Percentiles rank a stretch among this genome's conserved stretches.
Conservation (phyloP, 2,797 vertebrate genomes). For the Antrozous pallidus region DNA sequence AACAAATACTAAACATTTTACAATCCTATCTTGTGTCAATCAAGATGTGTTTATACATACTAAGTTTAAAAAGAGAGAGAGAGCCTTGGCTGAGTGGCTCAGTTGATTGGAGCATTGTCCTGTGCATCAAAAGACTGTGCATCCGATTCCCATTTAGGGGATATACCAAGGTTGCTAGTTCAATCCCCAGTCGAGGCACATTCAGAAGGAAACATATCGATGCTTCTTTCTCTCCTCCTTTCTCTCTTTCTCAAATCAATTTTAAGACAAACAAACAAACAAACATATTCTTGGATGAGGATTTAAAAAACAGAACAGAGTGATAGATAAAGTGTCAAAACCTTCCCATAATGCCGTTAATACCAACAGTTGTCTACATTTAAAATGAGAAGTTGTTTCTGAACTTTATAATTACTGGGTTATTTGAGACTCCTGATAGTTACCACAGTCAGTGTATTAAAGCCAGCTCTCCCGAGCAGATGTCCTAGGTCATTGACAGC, state of each 20-base stretch:
- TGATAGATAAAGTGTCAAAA: not conserved
- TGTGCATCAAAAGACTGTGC: not conserved
- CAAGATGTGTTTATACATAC: not conserved
- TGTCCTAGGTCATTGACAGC: conserved; percentile 92
- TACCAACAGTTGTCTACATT: not conserved
- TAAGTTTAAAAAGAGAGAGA: not conserved
- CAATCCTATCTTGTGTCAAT: not conserved
- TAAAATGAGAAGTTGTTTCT: conserved; percentile 26
- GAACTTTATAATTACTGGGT: not conserved
- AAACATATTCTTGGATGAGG: not conserved
- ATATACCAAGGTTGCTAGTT: not conserved
- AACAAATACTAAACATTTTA: conserved; percentile 30
- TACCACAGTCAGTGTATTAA: conserved; percentile 96
- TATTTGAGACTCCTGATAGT: conserved; percentile 60
- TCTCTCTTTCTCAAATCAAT: not conserved
- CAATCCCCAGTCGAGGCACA: not conserved
- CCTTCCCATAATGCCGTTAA: not conserved
- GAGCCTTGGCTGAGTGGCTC: not conserved
- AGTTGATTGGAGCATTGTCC: not conserved
- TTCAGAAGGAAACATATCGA: not conserved
- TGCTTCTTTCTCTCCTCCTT: not conserved
- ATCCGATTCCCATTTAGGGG: not conserved
- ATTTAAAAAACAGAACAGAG: not conserved
- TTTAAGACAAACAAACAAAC: not conserved
- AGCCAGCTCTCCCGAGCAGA: conserved; percentile 92